Evolutionary conservation across 2,888 invertebrate genomes (phyloP).

Genomic region (Tenthredo amoena): DNA sequence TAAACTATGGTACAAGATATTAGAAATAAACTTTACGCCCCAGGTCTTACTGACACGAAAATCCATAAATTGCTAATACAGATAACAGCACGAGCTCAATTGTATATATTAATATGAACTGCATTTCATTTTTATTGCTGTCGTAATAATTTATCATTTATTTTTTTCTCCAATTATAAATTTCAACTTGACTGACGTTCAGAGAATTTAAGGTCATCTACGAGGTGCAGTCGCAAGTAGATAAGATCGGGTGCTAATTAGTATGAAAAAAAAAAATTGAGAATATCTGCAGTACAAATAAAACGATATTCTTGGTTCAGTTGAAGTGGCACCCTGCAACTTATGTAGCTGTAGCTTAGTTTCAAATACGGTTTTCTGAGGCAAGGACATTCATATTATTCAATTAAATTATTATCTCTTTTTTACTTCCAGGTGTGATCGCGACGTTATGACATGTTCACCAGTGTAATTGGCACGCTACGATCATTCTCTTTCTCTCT

Average conservation of each 20-base stretch:
- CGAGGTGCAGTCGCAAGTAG: not conserved
- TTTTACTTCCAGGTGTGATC: not conserved
- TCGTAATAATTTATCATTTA: not conserved
- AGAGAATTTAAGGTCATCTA: not conserved
- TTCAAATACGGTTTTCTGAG: constrained; percentile 9
- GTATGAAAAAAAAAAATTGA: not conserved
- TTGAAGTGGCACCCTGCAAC: not conserved
- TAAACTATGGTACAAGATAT: constrained; percentile 29
- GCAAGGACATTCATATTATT: constrained; percentile 33
- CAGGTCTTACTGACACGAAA: not conserved
- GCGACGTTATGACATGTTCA: not conserved
- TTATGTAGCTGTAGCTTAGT: not conserved
- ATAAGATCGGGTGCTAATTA: not conserved
- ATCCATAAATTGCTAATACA: not conserved
- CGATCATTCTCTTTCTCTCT: not conserved
- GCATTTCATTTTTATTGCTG: not conserved
- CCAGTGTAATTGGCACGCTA: not conserved
- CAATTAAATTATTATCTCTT: constrained; percentile 11
- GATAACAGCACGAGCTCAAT: not conserved
- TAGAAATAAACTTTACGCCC: not conserved
- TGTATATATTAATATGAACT: not conserved
- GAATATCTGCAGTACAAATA: not conserved
- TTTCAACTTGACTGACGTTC: not conserved
- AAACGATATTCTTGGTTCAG: not conserved
- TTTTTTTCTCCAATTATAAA: not conserved